Evolutionary conservation across 2,113 vertebrate species (phyloP).

Genomic region (Empidonax alnorum): DNA sequence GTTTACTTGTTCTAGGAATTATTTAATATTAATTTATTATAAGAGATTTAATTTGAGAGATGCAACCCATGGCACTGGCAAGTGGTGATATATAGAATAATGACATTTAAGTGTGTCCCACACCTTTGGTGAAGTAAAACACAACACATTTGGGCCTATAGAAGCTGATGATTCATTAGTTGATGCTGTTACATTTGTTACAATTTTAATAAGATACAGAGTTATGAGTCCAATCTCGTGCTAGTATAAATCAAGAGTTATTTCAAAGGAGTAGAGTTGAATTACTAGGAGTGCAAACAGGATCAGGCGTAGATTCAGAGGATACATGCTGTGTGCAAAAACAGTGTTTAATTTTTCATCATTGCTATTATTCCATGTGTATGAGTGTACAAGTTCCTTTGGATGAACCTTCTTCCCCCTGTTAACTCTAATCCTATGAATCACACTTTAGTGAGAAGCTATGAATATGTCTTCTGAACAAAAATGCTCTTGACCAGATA

Average conservation of each 20-base stretch:
- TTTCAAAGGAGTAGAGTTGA: neutral
- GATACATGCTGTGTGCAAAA: neutral
- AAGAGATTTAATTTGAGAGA: neutral
- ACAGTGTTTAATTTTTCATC: neutral
- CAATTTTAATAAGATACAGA: neutral
- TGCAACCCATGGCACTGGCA: neutral
- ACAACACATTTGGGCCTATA: neutral
- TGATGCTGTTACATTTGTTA: neutral
- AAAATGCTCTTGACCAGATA: neutral
- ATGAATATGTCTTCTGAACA: neutral
- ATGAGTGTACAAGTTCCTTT: neutral
- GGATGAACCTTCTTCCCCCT: neutral
- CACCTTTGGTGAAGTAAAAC: neutral
- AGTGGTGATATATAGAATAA: neutral
- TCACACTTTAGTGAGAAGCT: neutral
- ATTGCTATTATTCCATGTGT: neutral
- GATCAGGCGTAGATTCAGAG: neutral
- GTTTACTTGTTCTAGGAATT: neutral
- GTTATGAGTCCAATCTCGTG: neutral
- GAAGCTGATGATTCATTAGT: neutral
- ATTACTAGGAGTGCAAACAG: neutral
- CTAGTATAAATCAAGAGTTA: neutral
- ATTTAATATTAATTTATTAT: neutral
- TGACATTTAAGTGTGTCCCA: neutral
- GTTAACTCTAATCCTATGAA: neutral